Evolutionary conservation across 2,113 vertebrate genomes (phyloP).

Genomic region (Eleginops maclovinus): DNA sequence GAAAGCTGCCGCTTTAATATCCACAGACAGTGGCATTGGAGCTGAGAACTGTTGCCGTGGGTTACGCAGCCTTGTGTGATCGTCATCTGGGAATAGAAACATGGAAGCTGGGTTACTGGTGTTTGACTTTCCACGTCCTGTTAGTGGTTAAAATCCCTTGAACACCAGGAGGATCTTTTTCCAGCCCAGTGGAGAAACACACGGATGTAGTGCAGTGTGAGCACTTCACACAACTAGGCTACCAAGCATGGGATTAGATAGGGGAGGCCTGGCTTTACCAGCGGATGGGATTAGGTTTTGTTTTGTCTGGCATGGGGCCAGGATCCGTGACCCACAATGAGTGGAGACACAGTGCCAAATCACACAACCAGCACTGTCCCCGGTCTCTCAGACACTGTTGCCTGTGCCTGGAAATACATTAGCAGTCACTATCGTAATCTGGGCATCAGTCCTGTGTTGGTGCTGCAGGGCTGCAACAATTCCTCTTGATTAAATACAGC

Average conservation of each 20-base stretch:
- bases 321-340: conserved; percentile 68
- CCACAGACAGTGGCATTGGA: conserved; percentile 41
- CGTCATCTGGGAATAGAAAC: conserved; percentile 43
- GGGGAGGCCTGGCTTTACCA: conserved; percentile 65
- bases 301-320: conserved; percentile 76
- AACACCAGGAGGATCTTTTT: conserved; percentile 63
- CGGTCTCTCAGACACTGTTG: conserved; percentile 25
- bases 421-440: conserved; percentile 29
- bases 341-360: conserved; percentile 43
- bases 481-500: background rate
- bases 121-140: conserved; percentile 17
- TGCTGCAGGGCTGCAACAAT: conserved; percentile 1
- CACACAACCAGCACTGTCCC: conserved; percentile 48
- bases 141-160: conserved; percentile 26
- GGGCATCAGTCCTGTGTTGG: conserved; percentile 8
- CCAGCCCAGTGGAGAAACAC: conserved; percentile 70
- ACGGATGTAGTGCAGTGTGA: conserved; percentile 71
- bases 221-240: conserved; percentile 75
- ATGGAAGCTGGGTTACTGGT: conserved; percentile 7
- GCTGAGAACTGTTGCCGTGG: conserved; percentile 28
- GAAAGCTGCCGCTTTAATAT: conserved; percentile 75
- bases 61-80: conserved; percentile 39
- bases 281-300: conserved; percentile 81
- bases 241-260: conserved; percentile 75
- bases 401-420: conserved; percentile 40